Evolutionary conservation across 2,888 invertebrate genomes (phyloP).

Genomic region (Leuctra nigra): DNA sequence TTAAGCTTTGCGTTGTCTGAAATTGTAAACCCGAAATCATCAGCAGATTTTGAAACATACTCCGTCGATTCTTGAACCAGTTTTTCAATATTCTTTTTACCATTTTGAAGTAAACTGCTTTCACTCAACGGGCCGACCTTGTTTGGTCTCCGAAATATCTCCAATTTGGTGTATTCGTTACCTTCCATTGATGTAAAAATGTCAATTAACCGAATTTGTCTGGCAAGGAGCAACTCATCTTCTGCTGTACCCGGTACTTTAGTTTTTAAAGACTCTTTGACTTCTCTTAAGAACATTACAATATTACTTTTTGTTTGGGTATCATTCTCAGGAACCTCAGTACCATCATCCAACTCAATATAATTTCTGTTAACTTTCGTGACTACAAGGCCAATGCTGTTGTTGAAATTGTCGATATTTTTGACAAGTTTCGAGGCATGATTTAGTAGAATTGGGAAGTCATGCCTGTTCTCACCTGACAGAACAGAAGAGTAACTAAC

Average conservation of each 20-base stretch:
- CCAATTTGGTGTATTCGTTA: slow-evolving; percentile 8
- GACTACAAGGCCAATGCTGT: slow-evolving; percentile 24
- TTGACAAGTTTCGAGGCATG: slow-evolving; percentile 21
- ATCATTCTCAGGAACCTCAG: too few relatives aligned
- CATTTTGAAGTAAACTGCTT: background rate
- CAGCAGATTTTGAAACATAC: background rate
- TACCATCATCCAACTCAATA: too few relatives aligned
- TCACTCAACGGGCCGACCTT: background rate
- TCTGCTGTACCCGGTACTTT: too few relatives aligned
- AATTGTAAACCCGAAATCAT: background rate
- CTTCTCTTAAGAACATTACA: too few relatives aligned
- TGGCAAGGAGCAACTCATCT: too few relatives aligned
- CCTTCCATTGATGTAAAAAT: too few relatives aligned
- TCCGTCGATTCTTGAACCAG: background rate
- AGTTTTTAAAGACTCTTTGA: too few relatives aligned
- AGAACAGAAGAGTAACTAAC: slow-evolving; percentile 32
- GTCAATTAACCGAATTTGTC: too few relatives aligned
- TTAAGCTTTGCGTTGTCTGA: background rate
- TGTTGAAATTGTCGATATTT: slow-evolving; percentile 17
- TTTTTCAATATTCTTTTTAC: background rate
- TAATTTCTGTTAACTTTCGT: slow-evolving; percentile 29
- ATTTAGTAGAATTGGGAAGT: slow-evolving; percentile 22
- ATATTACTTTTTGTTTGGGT: too few relatives aligned
- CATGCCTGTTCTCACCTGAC: slow-evolving; percentile 20
- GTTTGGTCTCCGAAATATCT: slow-evolving; percentile 19